A percentile compares a stretch with the other conserved stretches of the same genome.
These are phyloP conservation scores for Dufourea novaeangliae DNA, from an alignment of 1,140 invertebrate species.

Conservation along the genomic window DNA sequence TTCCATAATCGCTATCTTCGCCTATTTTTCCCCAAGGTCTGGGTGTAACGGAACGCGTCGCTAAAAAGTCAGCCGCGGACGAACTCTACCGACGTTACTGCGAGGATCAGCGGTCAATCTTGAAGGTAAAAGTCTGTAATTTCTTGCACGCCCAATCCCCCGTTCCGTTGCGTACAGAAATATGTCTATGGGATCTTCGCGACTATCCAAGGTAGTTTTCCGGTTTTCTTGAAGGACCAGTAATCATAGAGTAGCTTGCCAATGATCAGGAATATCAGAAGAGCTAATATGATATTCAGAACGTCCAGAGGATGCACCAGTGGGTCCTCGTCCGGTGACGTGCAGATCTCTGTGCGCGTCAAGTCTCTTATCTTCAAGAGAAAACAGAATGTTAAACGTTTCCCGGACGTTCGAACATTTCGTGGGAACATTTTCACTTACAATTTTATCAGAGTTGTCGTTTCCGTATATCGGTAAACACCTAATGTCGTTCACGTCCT, in stretches of 20 bases:
- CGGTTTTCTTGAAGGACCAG: constrained; percentile 89
- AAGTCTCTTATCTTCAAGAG: constrained; percentile 85
- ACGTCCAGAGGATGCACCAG: constrained; percentile 86
- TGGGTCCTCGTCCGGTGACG: constrained; percentile 79
- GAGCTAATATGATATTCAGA: constrained; percentile 86
- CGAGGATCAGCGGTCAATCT: neutral
- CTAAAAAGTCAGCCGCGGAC: constrained; percentile 62
- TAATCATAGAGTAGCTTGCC: constrained; percentile 91
- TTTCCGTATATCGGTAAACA: constrained; percentile 83
- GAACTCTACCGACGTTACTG: constrained; percentile 52
- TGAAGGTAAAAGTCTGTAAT: neutral
- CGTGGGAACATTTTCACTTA: constrained; percentile 67
- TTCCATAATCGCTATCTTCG: neutral
- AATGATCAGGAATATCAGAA: constrained; percentile 86
- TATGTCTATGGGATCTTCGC: constrained; percentile 84
- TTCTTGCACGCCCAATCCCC: too few relatives aligned
- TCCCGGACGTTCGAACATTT: neutral
- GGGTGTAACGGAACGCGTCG: constrained; percentile 33
- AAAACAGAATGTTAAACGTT: neutral
- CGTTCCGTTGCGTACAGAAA: neutral
- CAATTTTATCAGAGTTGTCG: constrained; percentile 84
- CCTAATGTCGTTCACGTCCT: constrained; percentile 86
- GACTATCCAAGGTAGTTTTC: constrained; percentile 90
- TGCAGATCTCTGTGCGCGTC: constrained; percentile 86
- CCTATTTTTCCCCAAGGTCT: constrained; percentile 43